Conservation (phyloP, 1,140 invertebrate species). For the Coenobita brevimanus region DNA sequence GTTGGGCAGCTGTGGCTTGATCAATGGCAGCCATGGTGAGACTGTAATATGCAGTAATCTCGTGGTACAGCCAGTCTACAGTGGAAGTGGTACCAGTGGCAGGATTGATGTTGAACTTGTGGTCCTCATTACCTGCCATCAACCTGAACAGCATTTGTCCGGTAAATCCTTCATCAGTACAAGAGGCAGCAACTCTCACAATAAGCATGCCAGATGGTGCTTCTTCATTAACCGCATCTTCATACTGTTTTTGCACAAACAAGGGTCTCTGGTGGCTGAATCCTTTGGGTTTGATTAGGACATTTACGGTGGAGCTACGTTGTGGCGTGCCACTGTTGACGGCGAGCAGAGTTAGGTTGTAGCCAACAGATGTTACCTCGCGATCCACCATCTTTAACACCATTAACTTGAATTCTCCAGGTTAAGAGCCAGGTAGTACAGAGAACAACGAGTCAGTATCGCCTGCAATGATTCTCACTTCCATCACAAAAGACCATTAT, state of each 20-base stretch:
- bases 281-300: constrained; percentile 86
- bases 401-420: constrained; percentile 77
- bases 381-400: constrained; percentile 85
- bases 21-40: constrained; percentile 93
- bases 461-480: constrained; percentile 88
- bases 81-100: constrained; percentile 93
- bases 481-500: constrained; percentile 87
- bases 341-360: constrained; percentile 90
- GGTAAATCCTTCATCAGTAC: constrained; percentile 87
- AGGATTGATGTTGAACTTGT: constrained; percentile 89
- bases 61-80: constrained; percentile 87
- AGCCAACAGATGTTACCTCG: constrained; percentile 83
- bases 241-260: constrained; percentile 91
- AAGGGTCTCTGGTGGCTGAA: constrained; percentile 89
- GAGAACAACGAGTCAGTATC: constrained; percentile 91
- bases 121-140: constrained; percentile 92
- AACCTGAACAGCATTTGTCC: constrained; percentile 90
- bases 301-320: constrained; percentile 81
- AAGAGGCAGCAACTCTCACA: constrained; percentile 87
- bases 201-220: constrained; percentile 91
- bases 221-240: constrained; percentile 90
- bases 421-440: constrained; percentile 76
- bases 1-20: constrained; percentile 86
- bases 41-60: constrained; percentile 90
- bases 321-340: constrained; percentile 88